Evolutionary conservation across 2,113 vertebrate species (phyloP).

Genomic region (Oxygymnocypris stewartii): DNA sequence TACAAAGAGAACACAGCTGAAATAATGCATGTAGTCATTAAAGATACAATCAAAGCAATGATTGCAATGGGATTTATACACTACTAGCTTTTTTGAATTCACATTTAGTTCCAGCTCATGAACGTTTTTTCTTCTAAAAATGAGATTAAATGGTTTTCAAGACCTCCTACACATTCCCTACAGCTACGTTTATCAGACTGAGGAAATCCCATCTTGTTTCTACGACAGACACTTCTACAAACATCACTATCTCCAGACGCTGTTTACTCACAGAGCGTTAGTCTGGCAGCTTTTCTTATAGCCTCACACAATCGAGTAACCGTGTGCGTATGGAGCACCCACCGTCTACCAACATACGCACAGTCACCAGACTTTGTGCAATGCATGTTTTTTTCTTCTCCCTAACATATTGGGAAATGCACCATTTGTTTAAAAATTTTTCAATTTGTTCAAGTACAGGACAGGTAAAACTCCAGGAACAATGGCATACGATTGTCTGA

Average conservation of each 20-base stretch:
- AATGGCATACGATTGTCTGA: background rate
- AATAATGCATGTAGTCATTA: background rate
- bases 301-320: background rate
- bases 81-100: background rate
- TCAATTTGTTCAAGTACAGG: background rate
- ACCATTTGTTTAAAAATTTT: background rate
- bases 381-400: background rate
- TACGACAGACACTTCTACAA: background rate
- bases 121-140: background rate
- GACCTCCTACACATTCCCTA: background rate
- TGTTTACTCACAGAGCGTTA: background rate
- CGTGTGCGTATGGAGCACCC: background rate
- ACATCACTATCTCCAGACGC: conserved; percentile 1
- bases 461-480: background rate
- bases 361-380: background rate
- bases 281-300: conserved; percentile 11
- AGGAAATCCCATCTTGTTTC: background rate
- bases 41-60: background rate
- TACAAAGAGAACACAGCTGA: conserved; percentile 10
- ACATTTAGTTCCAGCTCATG: conserved; percentile 5
- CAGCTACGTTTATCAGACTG: background rate
- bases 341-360: background rate
- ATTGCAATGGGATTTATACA: background rate
- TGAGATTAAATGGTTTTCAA: background rate
- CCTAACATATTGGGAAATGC: background rate